Conservation (phyloP, 37 sponge, comb jelly and placozoan species). For the Aplysina aerophoba region DNA sequence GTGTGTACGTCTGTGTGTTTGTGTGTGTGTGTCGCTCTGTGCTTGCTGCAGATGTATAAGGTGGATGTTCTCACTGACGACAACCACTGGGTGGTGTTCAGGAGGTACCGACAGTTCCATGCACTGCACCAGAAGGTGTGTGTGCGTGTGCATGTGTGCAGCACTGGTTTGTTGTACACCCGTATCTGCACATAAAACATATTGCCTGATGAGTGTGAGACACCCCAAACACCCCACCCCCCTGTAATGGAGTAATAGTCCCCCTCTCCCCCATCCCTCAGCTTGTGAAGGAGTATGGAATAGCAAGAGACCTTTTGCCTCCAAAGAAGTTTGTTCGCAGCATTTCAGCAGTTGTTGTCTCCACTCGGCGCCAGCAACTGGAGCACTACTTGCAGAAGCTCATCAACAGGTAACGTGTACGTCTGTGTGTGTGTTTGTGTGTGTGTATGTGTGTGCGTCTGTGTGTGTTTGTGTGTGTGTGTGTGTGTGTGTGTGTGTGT, state of each 20-base stretch:
- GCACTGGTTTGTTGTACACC: not conserved
- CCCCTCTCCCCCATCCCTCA: conserved; percentile 15
- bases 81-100: conserved; percentile 85
- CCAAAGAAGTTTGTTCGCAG: conserved; percentile 86
- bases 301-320: conserved; percentile 77
- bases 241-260: no score
- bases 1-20: not conserved
- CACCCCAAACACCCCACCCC: no score
- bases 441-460: not conserved
- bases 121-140: conserved; percentile 80
- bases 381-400: conserved; percentile 91
- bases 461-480: not conserved
- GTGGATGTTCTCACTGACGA: conserved; percentile 87
- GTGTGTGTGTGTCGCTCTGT: not conserved
- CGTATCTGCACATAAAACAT: not conserved
- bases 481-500: not conserved
- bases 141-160: not conserved
- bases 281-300: conserved; percentile 70
- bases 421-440: no score
- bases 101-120: conserved; percentile 90
- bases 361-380: conserved; percentile 67
- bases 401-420: conserved; percentile 82
- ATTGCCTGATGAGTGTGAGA: no score
- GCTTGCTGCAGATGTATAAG: conserved; percentile 60
- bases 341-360: conserved; percentile 75